phyloP scores from a whole-genome alignment of 2,888 invertebrate genomes.

The Tiliacea citrago region DNA sequence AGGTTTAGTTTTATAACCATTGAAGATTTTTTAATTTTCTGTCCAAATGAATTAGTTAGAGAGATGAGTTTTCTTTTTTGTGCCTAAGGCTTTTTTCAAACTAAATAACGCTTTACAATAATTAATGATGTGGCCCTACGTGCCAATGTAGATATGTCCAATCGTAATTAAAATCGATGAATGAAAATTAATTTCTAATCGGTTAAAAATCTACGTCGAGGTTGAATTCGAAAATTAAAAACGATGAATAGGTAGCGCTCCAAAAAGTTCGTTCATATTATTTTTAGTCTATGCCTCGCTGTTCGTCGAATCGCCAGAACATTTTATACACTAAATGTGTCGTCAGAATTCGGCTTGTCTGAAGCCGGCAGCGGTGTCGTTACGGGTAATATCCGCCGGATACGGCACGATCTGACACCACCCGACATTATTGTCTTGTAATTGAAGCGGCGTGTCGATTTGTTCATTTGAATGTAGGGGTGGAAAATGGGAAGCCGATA shows the following conservation, averaged over 20 bases:
- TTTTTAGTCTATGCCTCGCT: slow-evolving; percentile 46
- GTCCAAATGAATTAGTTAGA: too few species aligned
- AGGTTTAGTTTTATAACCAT: slow-evolving; percentile 10
- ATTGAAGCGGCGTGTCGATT: slow-evolving; percentile 88
- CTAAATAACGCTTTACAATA: background rate
- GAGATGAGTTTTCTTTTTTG: background rate
- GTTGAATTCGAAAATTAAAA: slow-evolving; percentile 13
- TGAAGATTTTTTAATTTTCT: background rate
- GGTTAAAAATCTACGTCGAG: too few species aligned
- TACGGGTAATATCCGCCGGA: slow-evolving; percentile 88
- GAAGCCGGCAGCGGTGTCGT: slow-evolving; percentile 77
- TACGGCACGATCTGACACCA: slow-evolving; percentile 79
- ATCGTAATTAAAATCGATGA: background rate
- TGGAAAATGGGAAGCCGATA: slow-evolving; percentile 54
- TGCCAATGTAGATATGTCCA: background rate
- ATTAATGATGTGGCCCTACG: background rate
- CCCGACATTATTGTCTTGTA: slow-evolving; percentile 84
- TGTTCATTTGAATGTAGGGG: slow-evolving; percentile 76
- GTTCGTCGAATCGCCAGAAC: slow-evolving; percentile 61
- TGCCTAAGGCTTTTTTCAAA: background rate
- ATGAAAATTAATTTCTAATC: background rate
- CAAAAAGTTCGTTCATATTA: slow-evolving; percentile 21
- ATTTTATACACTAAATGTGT: slow-evolving; percentile 83
- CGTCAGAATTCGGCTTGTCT: slow-evolving; percentile 85
- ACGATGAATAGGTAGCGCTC: background rate